Percentiles rank a stretch among this genome's conserved stretches.
Conservation (phyloP, 2,888 invertebrate species). For the Dioctria linearis region DNA sequence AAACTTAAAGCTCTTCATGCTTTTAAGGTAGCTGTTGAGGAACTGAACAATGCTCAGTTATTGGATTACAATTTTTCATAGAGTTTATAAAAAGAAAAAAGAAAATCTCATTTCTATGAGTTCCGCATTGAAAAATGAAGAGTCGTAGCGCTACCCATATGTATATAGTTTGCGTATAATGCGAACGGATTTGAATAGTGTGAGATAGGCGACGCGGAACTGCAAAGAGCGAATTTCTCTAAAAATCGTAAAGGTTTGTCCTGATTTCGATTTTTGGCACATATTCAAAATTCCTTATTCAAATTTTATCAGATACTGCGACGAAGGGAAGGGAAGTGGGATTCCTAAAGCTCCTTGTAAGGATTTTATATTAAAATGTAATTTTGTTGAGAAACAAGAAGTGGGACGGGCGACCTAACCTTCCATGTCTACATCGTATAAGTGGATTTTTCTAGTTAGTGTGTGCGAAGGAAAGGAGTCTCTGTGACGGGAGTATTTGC, state of each 20-base stretch:
- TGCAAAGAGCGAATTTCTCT: not conserved
- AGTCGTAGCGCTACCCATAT: not conserved
- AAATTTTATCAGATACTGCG: no score
- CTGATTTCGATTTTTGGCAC: no score
- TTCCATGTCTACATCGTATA: no score
- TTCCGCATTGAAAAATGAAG: not conserved
- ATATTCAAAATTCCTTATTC: no score
- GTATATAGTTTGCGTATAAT: not conserved
- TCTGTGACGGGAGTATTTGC: not conserved
- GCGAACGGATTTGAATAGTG: not conserved
- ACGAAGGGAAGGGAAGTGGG: no score
- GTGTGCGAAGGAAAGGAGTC: not conserved
- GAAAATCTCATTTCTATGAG: conserved; percentile 36
- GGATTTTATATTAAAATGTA: conserved; percentile 6
- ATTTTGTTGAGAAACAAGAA: not conserved
- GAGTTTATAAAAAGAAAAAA: conserved; percentile 17
- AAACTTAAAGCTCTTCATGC: conserved; percentile 26
- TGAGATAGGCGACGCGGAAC: not conserved
- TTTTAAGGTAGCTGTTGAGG: not conserved
- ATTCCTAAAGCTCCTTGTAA: not conserved
- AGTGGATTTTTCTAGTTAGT: not conserved
- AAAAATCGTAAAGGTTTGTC: not conserved
- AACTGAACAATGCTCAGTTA: conserved; percentile 22
- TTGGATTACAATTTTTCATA: conserved; percentile 48
- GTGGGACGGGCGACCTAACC: not conserved